Base-by-base conservation (phyloP, 2,797 vertebrate species). In the Sebastes itinus region DNA sequence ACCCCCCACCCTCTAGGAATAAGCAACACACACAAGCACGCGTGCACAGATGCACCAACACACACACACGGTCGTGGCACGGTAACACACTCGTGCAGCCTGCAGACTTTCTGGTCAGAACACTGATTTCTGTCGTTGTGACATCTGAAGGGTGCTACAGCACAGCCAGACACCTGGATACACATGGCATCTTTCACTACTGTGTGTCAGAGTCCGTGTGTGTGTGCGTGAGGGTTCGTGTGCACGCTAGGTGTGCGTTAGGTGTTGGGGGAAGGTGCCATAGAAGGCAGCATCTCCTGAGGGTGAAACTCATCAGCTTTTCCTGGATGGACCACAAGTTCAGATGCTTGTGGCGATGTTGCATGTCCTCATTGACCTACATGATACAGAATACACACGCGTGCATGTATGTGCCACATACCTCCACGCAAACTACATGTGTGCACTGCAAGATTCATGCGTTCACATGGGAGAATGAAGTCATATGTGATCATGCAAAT, bases 151-250 rank as follows among this genome's bases (percentile, higher is more conserved):
- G 86, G 90, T 83, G 88, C 91, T 91, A 84, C 90, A 86, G 85
- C 91, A 85, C 89, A 92, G 91, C 91, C 93, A 95, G 93, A 95
- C 94, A 95, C 94, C 94, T 95, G 95, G 93, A 94, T 89, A 94
- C 92, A 94, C 93, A 93, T 95, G 94, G 93, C 93, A 94, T 86
- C 91, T 76, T 89, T 90, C 92, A 90, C 92, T 80, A 88, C 87
- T 87, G 74, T 86, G 87, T 88, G 86, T 90, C 82, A 81, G 73
- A 60, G 77, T 89, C 35, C 55, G 69, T 60, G 73, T 56, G 72
- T 38, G 68, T 46, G 72, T 18, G 72, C 8, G n/a, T 22, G 49
- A 28, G 46, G 14, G 28, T 61, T 30, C 58, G 64, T 83, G 80
- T 71, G 81, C 25, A 23, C 49, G 59, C 25, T 81, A 73, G 78